Conservation (phyloP, 2,113 vertebrate species). For the Chloropsis cyanopogon region DNA sequence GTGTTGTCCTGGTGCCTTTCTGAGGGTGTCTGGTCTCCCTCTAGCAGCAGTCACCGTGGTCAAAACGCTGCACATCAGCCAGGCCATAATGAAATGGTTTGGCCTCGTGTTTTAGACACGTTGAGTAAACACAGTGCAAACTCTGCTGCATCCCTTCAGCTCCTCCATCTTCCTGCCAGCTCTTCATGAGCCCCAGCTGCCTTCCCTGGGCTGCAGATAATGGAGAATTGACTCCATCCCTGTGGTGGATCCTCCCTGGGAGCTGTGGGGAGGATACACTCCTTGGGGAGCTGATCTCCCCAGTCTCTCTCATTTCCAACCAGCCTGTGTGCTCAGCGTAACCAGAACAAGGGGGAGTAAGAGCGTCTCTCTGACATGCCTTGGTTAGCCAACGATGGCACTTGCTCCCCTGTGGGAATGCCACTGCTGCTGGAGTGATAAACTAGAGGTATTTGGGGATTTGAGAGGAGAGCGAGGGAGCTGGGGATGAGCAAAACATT, state of each 20-base stretch:
- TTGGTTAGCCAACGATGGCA: accelerated
- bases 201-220: not conserved
- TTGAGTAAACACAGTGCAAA: not conserved
- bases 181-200: not conserved
- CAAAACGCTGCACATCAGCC: not conserved
- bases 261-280: not conserved
- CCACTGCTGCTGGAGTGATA: not conserved
- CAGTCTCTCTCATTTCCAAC: not conserved
- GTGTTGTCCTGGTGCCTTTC: not conserved
- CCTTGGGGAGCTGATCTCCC: not conserved
- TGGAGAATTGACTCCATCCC: not conserved
- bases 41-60: not conserved
- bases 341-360: not conserved
- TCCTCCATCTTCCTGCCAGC: not conserved
- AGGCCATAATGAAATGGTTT: not conserved
- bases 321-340: not conserved
- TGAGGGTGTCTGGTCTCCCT: not conserved
- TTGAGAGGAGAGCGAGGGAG: not conserved
- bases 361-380: not conserved
- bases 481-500: not conserved
- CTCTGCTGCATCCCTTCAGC: not conserved
- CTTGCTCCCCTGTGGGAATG: not conserved
- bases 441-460: not conserved
- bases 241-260: not conserved
- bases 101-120: not conserved